Percentiles rank a stretch among this genome's conserved stretches.
Evolutionary conservation across 2,113 vertebrate genomes (phyloP).

Genomic region (Plecturocebus donacophilus): DNA sequence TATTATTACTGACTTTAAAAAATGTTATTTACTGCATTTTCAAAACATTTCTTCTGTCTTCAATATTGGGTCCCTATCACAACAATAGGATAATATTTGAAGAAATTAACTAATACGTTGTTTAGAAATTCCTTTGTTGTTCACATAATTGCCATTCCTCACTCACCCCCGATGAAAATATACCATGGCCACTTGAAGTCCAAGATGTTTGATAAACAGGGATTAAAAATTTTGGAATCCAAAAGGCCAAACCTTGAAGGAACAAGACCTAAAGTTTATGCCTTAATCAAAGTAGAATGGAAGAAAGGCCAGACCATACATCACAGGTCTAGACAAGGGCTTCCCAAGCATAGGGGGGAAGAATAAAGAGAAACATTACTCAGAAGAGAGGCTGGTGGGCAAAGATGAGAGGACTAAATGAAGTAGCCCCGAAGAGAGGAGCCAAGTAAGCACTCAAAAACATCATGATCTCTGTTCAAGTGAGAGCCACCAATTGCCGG

Average conservation of each 20-base stretch:
- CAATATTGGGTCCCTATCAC: neutral
- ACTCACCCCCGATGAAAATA: neutral
- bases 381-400: neutral
- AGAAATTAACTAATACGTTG: neutral
- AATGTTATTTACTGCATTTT: neutral
- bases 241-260: neutral
- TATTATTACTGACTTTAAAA: neutral
- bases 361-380: neutral
- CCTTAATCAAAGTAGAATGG: neutral
- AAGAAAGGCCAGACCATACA: conserved; percentile 1
- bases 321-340: neutral
- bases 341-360: neutral
- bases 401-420: neutral
- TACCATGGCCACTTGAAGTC: neutral
- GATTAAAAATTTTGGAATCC: neutral
- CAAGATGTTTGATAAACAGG: neutral
- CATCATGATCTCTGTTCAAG: neutral
- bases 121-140: neutral
- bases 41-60: neutral
- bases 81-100: neutral
- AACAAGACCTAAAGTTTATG: conserved; percentile 11
- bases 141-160: neutral
- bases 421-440: neutral
- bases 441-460: neutral
- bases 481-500: neutral